phyloP scores from a whole-genome alignment of 2,888 invertebrate genomes.

The Abscondita cerata region DNA sequence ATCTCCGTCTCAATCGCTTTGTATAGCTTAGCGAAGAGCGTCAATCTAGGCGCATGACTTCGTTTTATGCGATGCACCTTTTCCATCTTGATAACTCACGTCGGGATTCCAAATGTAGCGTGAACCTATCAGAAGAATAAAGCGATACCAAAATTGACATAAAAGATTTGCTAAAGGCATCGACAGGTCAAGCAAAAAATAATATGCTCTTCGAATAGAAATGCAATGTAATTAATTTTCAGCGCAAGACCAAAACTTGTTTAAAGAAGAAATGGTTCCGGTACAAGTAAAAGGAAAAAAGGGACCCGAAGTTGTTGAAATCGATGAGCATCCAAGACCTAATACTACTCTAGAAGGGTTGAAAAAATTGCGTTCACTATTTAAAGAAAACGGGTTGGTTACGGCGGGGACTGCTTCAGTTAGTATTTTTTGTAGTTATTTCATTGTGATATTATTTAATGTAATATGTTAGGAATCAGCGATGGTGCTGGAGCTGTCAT shows the following conservation, averaged over 20 bases:
- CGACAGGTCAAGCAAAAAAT: too few species aligned
- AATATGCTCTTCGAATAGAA: too few species aligned
- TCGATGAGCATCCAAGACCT: constrained; percentile 94
- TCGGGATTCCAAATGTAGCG: too few species aligned
- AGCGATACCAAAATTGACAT: too few species aligned
- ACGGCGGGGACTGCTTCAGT: constrained; percentile 96
- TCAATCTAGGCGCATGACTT: too few species aligned
- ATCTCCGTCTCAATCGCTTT: too few species aligned
- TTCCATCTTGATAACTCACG: too few species aligned
- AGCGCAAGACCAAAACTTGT: constrained; percentile 89
- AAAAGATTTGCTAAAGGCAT: too few species aligned
- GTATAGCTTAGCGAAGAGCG: too few species aligned
- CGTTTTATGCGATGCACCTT: too few species aligned
- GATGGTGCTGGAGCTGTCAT: constrained; percentile 97
- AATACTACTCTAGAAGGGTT: constrained; percentile 88
- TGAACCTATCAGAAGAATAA: too few species aligned
- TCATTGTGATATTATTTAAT: too few species aligned
- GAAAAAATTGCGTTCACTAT: constrained; percentile 85
- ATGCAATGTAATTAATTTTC: constrained; percentile 43
- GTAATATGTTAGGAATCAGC: constrained; percentile 75
- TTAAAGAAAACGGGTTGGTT: constrained; percentile 93
- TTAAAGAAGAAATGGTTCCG: constrained; percentile 89
- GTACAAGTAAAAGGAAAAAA: constrained; percentile 85
- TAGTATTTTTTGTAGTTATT: background rate
- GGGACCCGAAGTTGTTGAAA: constrained; percentile 75